These are phyloP conservation scores for Masnerella sp. DNA, from an alignment of 2,888 invertebrate species.

Conservation along the genomic window DNA sequence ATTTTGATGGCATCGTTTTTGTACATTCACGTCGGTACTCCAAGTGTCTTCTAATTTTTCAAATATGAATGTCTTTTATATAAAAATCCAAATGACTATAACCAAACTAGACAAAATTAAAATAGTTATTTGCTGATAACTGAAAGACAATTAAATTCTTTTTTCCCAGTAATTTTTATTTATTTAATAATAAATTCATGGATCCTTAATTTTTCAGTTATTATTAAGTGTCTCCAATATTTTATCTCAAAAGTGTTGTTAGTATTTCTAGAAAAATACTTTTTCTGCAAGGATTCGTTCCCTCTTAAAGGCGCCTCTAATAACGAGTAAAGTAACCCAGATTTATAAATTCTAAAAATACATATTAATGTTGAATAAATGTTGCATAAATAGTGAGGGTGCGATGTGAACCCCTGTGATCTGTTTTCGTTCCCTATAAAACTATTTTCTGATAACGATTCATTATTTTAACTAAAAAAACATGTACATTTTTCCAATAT, in stretches of 20 bases:
- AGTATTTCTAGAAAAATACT: background rate
- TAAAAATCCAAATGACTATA: too few relatives aligned
- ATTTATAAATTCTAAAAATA: constrained; percentile 24
- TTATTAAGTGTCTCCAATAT: background rate
- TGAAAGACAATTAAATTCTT: too few relatives aligned
- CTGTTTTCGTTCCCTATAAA: background rate
- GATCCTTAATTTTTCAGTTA: too few relatives aligned
- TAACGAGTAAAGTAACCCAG: constrained; percentile 23
- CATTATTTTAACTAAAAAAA: background rate
- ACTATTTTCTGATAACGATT: constrained; percentile 12
- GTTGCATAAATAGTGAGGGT: constrained; percentile 26
- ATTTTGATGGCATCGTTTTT: background rate
- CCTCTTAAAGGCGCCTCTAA: background rate
- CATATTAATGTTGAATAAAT: background rate
- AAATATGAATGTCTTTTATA: background rate
- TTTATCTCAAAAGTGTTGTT: background rate
- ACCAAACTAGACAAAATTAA: too few relatives aligned
- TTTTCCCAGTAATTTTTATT: too few relatives aligned
- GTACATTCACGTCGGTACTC: background rate
- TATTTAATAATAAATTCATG: too few relatives aligned
- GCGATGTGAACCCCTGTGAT: constrained; percentile 7
- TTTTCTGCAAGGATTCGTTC: background rate
- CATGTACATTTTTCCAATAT: too few relatives aligned
- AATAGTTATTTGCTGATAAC: too few relatives aligned
- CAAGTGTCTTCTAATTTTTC: background rate